Evolutionary conservation across 1,140 invertebrate genomes (phyloP).

Genomic region (Drosophila micromelanica): DNA sequence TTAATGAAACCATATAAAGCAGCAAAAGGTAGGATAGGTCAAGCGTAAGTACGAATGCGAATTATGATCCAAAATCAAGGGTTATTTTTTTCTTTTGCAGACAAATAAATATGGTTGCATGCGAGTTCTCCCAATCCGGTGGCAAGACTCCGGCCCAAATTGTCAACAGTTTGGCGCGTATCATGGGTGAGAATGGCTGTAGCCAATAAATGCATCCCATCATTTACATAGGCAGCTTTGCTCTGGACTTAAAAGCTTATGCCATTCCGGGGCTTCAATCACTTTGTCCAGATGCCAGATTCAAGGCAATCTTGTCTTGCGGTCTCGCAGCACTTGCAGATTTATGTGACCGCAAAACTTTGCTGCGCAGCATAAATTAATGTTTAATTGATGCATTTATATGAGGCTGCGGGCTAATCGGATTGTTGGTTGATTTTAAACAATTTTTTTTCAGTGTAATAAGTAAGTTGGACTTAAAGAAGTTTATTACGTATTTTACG

Average conservation of each 20-base stretch:
- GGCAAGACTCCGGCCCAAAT: slow-evolving; percentile 29
- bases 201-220: slow-evolving; percentile 69
- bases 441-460: background rate
- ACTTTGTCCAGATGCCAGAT: slow-evolving; percentile 38
- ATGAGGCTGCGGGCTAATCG: slow-evolving; percentile 30
- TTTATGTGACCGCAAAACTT: slow-evolving; percentile 77
- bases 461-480: too few species aligned
- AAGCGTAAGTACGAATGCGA: slow-evolving; percentile 47
- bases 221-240: slow-evolving; percentile 66
- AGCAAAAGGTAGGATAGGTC: slow-evolving; percentile 19
- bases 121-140: slow-evolving; percentile 20
- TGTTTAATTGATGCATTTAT: slow-evolving; percentile 74
- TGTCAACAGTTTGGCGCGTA: slow-evolving; percentile 58
- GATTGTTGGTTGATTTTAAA: slow-evolving; percentile 26
- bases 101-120: slow-evolving; percentile 45
- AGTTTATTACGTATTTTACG: too few species aligned
- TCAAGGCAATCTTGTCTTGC: slow-evolving; percentile 46
- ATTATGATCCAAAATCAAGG: slow-evolving; percentile 59
- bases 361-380: slow-evolving; percentile 71
- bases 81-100: slow-evolving; percentile 26
- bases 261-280: slow-evolving; percentile 54
- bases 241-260: slow-evolving; percentile 57
- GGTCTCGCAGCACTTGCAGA: slow-evolving; percentile 57
- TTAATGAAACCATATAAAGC: slow-evolving; percentile 71
- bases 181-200: slow-evolving; percentile 38